These are phyloP conservation scores for Marmota flaviventris DNA, from an alignment of 2,113 vertebrate species.

Conservation along the genomic window DNA sequence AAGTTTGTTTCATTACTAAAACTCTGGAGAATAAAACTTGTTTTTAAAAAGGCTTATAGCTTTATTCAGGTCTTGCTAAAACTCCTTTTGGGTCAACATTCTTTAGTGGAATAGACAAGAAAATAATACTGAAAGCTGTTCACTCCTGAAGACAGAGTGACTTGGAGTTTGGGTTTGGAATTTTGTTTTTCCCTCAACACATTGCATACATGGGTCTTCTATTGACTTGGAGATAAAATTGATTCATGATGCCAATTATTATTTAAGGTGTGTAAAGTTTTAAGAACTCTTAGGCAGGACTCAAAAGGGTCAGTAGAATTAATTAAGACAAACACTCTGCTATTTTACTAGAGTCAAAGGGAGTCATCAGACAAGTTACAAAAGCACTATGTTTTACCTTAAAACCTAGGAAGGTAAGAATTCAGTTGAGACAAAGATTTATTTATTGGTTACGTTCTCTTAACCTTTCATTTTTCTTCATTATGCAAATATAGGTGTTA, in stretches of 20 bases:
- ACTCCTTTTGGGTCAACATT: conserved; percentile 50
- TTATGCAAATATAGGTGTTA: background rate
- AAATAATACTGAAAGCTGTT: background rate
- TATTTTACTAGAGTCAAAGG: conserved; percentile 32
- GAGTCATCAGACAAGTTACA: conserved; percentile 29
- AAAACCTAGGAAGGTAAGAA: background rate
- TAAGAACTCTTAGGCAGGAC: conserved; percentile 11
- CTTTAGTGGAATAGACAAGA: conserved; percentile 46
- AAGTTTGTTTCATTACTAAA: conserved; percentile 51
- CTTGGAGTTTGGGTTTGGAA: background rate
- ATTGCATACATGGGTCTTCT: background rate
- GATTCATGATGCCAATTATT: conserved; percentile 64
- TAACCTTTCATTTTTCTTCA: background rate
- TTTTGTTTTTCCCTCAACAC: background rate
- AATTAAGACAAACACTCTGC: conserved; percentile 35
- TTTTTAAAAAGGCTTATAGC: background rate
- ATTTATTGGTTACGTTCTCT: background rate
- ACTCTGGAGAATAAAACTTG: background rate
- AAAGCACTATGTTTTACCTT: background rate
- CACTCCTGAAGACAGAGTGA: conserved; percentile 11
- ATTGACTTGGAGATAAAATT: conserved; percentile 35
- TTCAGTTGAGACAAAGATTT: conserved; percentile 7
- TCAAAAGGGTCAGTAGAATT: conserved; percentile 45
- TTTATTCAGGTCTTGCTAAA: conserved; percentile 51
- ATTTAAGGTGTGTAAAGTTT: conserved; percentile 44